Evolutionary conservation across 2,797 vertebrate genomes (phyloP).

Genomic region (Acanthurus tractus): DNA sequence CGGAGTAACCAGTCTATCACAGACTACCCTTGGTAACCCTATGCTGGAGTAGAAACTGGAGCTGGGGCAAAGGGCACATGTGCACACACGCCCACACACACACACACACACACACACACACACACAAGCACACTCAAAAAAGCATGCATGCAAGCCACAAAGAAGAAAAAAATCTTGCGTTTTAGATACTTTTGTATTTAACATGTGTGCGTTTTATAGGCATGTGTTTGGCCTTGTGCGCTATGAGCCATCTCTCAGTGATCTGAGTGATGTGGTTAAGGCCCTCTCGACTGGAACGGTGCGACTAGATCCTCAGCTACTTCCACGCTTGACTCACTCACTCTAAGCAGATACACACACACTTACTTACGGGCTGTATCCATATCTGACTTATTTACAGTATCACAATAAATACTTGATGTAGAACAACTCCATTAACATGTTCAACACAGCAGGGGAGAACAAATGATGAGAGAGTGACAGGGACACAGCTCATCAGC

Average conservation of each 20-base stretch:
- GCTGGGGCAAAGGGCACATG: constrained; percentile 68
- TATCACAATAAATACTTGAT: constrained; percentile 62
- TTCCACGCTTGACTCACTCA: constrained; percentile 46
- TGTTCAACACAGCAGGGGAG: constrained; percentile 36
- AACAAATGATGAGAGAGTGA: constrained; percentile 19
- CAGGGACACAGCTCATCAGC: constrained; percentile 8
- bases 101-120: constrained; percentile 29
- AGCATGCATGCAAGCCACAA: constrained; percentile 1
- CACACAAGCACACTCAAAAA: constrained; percentile 28
- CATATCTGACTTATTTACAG: constrained; percentile 54
- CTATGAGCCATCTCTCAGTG: constrained; percentile 11
- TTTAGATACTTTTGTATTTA: no score
- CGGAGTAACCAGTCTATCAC: constrained; percentile 77
- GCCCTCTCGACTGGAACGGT: constrained; percentile 68
- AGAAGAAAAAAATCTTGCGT: no score
- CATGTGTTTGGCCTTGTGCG: not conserved
- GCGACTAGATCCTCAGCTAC: constrained; percentile 68
- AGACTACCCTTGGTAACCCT: constrained; percentile 81
- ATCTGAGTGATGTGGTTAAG: constrained; percentile 61
- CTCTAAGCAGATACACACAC: constrained; percentile 24
- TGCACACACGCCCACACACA: constrained; percentile 44
- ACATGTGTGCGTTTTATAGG: not conserved
- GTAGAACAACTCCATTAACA: constrained; percentile 53
- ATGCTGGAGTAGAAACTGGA: constrained; percentile 84
- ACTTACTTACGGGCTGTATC: constrained; percentile 31